Evolutionary conservation across 2,888 invertebrate genomes (phyloP), one percentile per base, ranked within the genome.

Genomic region (Neoitamus cyanurus): DNA sequence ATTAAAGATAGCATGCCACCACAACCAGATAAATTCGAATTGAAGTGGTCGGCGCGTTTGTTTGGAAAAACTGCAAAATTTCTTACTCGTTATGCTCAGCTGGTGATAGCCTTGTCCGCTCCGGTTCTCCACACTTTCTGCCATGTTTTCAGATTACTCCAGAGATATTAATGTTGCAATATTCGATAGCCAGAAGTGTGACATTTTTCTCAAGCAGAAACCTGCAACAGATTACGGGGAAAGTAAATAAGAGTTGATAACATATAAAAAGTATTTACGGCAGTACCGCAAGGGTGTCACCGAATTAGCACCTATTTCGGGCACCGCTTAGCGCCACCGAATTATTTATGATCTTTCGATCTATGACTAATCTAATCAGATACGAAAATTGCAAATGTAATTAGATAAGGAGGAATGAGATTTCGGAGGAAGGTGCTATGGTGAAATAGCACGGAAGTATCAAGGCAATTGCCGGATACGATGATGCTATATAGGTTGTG

Each of bases 1-100:
- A 42, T 42, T 42, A 42, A n/a, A 15, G 42, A 42, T 42, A 42
- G 42, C 42, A 42, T 15, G 58, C 25, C 25, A 58, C 25, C 25
- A 20, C 15, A 15, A 9, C 11, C 20, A 6, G 20, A 25, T 58
- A 58, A 25, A 58, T 15, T n/a, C 9, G 20, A 20, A 9, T 58
- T 25, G 20, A 58, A 58, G 58, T 58, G 58, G 58, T 25, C 20
- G 6, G 2, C 3, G 20, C 7, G 15, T 2, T 5, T 58, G 7
- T 25, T 58, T 20, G 1, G 58, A 20, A 25, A 58, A 58, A 48
- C 15, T 7, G 0, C 7, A 48, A 48, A 58, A 58, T 7, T 25
- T 92, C 93, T 92, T 91, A 95, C 95, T 93, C 90, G 94, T 94
- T 86, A 95, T 93, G 90, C 93, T 94, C 87, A 95, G 92, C 90